Evolutionary conservation across 2,888 invertebrate species (phyloP), one percentile per base, ranked within the genome.

Genomic region (Luperina testacea): DNA sequence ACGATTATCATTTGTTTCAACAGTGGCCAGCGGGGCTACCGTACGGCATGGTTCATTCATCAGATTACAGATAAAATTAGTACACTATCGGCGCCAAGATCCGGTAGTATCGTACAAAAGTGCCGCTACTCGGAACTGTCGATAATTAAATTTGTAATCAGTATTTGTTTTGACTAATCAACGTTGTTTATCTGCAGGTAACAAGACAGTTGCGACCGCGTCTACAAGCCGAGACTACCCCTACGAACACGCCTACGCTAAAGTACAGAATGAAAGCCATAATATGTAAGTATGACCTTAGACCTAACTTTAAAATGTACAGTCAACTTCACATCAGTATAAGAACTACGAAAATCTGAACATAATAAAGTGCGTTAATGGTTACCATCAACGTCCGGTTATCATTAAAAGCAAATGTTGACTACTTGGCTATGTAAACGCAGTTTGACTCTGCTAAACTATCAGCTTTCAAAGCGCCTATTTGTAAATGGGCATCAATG

Each of bases 161-260:
- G 69, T 75, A 48, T 15, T 74, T 89, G 79, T 87, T 77, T 78
- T 79, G 38, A 74, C 77, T 86, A 87, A 86, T 85, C 83, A 27
- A 9, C 59, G 42, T 80, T 85, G 81, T 88, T 79, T 72, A 79
- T 85, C 88, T 83, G 38, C 92, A 97, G 96, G 94, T 67, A 95
- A 92, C 87, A 95, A 96, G 88, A 90, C 90, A 57, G 92, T 90
- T 59, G 93, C 92, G 24, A 90, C 92, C 27, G 92, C 96, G 27
- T 95, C 96, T 0, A 93, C 96, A 4, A 95, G 94, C 81, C 92
- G 96, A 72, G 97, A 98, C 72, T 97, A 97, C 90, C 97, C 97
- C 1, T 98, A 98, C 92, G 98, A 98, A 93, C 98, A 98, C 93
- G 98, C 98, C 0, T 98, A 98, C 91, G 98, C 98, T 5, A 98